phyloP scores from a whole-genome alignment of 1,140 invertebrate genomes.

The Trachymyrmex cornetzi region DNA sequence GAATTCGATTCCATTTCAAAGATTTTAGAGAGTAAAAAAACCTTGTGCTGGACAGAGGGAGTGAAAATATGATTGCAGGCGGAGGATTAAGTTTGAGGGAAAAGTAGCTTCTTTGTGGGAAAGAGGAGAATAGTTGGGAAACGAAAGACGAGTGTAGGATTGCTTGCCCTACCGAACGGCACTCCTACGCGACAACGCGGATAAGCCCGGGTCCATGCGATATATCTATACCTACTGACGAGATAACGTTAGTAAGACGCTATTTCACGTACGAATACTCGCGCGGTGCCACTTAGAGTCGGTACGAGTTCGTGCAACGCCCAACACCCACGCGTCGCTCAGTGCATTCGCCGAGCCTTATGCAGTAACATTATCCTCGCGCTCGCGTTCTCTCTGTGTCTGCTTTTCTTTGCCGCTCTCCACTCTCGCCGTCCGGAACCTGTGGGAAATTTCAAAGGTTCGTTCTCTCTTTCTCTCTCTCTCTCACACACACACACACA shows the following conservation, averaged over 20 bases:
- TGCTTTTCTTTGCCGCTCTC: slow-evolving; percentile 8
- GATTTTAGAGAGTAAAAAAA: too few relatives aligned
- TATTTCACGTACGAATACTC: slow-evolving; percentile 74
- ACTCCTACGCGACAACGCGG: slow-evolving; percentile 75
- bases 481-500: too few relatives aligned
- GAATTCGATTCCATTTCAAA: too few relatives aligned
- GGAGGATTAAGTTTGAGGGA: too few relatives aligned
- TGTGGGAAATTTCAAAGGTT: slow-evolving; percentile 29
- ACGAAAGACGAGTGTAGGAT: slow-evolving; percentile 62
- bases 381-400: slow-evolving; percentile 17
- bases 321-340: slow-evolving; percentile 74
- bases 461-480: slow-evolving; percentile 24
- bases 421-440: not conserved
- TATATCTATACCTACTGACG: slow-evolving; percentile 71
- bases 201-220: slow-evolving; percentile 68
- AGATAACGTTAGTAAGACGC: slow-evolving; percentile 74
- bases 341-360: slow-evolving; percentile 69
- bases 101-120: not conserved
- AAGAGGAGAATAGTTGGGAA: slow-evolving; percentile 12
- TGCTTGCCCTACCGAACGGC: slow-evolving; percentile 57
- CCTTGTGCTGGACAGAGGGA: too few relatives aligned
- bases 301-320: slow-evolving; percentile 67
- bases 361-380: slow-evolving; percentile 72
- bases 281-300: slow-evolving; percentile 65
- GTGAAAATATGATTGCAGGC: too few relatives aligned